Base-by-base conservation (phyloP, 1,140 invertebrate species). In the Bombyx mandarina region DNA sequence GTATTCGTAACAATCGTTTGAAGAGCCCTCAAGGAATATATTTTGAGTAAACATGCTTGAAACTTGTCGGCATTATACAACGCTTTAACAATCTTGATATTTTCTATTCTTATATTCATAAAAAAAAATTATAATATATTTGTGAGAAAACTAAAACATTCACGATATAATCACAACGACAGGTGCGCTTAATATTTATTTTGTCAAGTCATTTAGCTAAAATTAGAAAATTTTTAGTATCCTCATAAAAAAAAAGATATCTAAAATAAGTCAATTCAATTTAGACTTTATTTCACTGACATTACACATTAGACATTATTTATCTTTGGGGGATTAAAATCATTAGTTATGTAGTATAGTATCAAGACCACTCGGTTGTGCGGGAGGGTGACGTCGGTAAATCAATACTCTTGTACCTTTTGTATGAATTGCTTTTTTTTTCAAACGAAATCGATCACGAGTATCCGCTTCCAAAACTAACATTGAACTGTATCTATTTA, bases 21-120 rank as follows among this genome's bases (percentile, higher is more conserved):
- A 58, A 75, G 60, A 58, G 54, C 50, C 71, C 51, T 71, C 63
- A 73, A 76, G 69, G 73, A 68, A 71, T 73, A 72, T 82, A 71
- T 80, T 82, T 82, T 69, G 71, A 79, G 77, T 81, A 82, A 84
- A 84, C 76, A 77, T 58, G 80, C 81, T 82, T 73, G 69, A 70
- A 62, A 64, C 68, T 70, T 75, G 71, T 71, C 66, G 69, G 67
- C 58, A 58, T 43, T 67, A 52, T 74, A 73, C 58, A 54, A 50
- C 57, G 60, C 7, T 56, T 48, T 7, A 66, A 47, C n/a, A 12
- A 47, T 66, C 63, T 77, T 82, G 75, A 75, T 82, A 72, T 61
- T 71, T 60, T 35, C 26, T 35, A 35, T 35, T 35, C 26, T 35
- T 3, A 35, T 35, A 35, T 35, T 35, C 2, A 35, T 5, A 35